phyloP scores from a whole-genome alignment of 2,113 vertebrate species.

The Protobothrops flavoviridis region DNA sequence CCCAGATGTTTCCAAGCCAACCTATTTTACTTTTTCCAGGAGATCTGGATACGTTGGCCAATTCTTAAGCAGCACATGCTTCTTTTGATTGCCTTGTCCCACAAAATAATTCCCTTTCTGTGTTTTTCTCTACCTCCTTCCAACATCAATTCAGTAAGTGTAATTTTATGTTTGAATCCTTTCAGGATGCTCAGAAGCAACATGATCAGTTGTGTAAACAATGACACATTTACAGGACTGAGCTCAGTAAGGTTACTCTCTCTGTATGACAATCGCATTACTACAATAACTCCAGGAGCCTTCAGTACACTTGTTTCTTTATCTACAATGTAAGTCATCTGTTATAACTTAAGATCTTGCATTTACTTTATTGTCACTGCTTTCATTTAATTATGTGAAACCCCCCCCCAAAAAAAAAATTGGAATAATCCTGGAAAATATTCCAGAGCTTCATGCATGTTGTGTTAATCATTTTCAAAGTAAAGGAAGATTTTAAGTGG shows the following conservation, averaged over 20 bases:
- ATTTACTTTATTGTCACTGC: neutral
- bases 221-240: constrained; percentile 90
- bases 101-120: neutral
- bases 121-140: neutral
- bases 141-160: neutral
- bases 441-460: neutral
- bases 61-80: neutral
- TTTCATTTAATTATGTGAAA: neutral
- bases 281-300: constrained; percentile 91
- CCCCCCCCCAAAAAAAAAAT: neutral
- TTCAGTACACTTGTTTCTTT: constrained; percentile 94
- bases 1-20: neutral
- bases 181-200: constrained; percentile 95
- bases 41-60: neutral
- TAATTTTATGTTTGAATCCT: constrained; percentile 47
- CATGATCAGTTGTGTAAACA: constrained; percentile 92
- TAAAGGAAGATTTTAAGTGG: neutral
- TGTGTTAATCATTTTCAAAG: neutral
- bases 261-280: constrained; percentile 94
- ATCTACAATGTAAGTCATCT: constrained; percentile 91
- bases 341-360: neutral
- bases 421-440: neutral
- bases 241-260: constrained; percentile 94
- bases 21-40: neutral
- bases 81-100: neutral